phyloP scores from a whole-genome alignment of 2,888 invertebrate genomes.

The Coleophora deauratella region DNA sequence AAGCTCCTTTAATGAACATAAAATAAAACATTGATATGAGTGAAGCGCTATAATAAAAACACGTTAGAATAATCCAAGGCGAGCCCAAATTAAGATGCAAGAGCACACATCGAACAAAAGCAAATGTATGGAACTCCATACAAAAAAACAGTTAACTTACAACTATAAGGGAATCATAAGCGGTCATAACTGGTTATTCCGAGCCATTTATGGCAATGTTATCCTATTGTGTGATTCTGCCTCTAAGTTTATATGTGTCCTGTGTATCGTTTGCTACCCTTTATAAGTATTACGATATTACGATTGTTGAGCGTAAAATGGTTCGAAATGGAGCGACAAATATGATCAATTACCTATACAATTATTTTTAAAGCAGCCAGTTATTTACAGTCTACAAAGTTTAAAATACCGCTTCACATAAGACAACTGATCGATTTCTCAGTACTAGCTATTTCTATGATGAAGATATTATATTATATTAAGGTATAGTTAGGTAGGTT shows the following conservation, averaged over 20 bases:
- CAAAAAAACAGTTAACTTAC: conserved; percentile 65
- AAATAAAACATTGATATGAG: not conserved
- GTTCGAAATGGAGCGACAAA: too few relatives aligned
- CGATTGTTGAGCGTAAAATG: too few relatives aligned
- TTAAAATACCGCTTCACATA: too few relatives aligned
- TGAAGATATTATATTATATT: too few relatives aligned
- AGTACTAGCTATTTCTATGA: too few relatives aligned
- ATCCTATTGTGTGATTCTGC: conserved; percentile 60
- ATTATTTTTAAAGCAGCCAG: too few relatives aligned
- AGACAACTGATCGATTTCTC: too few relatives aligned
- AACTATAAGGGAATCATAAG: conserved; percentile 55
- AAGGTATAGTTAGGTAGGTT: too few relatives aligned
- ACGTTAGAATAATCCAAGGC: conserved; percentile 18
- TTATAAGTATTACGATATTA: too few relatives aligned
- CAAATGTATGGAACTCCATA: conserved; percentile 40
- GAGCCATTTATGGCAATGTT: conserved; percentile 62
- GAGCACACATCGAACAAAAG: conserved; percentile 33
- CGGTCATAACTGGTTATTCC: conserved; percentile 64
- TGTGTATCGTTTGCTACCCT: conserved; percentile 10
- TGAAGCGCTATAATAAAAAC: conserved; percentile 7
- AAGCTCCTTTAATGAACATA: not conserved
- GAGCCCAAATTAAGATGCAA: conserved; percentile 65
- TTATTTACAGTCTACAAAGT: too few relatives aligned
- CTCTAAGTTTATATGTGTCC: conserved; percentile 7
- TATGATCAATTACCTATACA: too few relatives aligned